Percentiles rank a stretch among this genome's conserved stretches.
phyloP scores from a whole-genome alignment of 2,888 invertebrate species.

The Venustoraphidia nigricollis region DNA sequence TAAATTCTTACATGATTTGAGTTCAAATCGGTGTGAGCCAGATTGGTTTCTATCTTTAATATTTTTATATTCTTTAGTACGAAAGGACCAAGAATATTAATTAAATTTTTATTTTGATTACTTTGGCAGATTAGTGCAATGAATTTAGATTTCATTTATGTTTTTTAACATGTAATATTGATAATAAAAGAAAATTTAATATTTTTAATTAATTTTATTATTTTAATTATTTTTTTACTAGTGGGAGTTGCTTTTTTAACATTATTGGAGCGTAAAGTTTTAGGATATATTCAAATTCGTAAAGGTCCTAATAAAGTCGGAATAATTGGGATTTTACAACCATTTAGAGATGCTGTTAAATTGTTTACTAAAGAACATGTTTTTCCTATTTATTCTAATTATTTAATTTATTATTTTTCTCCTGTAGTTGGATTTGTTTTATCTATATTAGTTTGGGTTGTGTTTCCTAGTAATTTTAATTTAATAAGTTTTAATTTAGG shows the following conservation, averaged over 20 bases:
- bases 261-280: constrained; percentile 53
- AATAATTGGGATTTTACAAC: constrained; percentile 44
- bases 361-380: constrained; percentile 51
- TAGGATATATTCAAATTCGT: constrained; percentile 58
- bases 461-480: constrained; percentile 40
- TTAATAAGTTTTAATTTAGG: constrained; percentile 40
- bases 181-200: constrained; percentile 30
- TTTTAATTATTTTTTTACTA: constrained; percentile 43
- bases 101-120: constrained; percentile 18
- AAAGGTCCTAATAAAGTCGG: constrained; percentile 60
- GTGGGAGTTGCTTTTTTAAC: constrained; percentile 55
- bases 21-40: no score
- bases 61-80: no score
- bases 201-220: constrained; percentile 27
- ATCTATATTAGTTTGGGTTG: constrained; percentile 38
- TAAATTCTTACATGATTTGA: no score
- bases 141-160: constrained; percentile 55
- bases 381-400: constrained; percentile 41
- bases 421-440: constrained; percentile 42
- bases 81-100: no score
- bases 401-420: constrained; percentile 41
- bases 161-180: constrained; percentile 39
- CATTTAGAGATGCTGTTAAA: constrained; percentile 58
- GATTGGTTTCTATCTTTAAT: no score
- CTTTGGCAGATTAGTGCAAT: constrained; percentile 54